Conservation (phyloP, 2,888 invertebrate genomes). For the Alentia gelatinosa region DNA sequence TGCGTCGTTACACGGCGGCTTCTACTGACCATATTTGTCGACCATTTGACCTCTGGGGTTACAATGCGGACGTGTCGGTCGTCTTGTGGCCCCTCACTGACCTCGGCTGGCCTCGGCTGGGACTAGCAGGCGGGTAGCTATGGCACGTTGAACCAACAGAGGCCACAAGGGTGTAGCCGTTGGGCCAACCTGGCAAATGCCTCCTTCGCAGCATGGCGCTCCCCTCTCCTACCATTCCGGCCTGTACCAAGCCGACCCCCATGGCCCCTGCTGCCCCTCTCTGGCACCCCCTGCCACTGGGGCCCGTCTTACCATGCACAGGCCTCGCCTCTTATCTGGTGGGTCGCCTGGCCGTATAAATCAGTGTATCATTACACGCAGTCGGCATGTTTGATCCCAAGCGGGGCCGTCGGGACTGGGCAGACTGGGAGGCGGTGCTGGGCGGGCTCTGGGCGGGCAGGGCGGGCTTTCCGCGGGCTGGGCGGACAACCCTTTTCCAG, state of each 20-base stretch:
- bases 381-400: not conserved
- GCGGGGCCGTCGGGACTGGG: no score
- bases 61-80: not conserved
- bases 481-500: no score
- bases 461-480: no score
- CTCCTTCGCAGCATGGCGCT: not conserved
- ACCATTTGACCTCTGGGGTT: not conserved
- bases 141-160: not conserved
- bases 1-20: not conserved
- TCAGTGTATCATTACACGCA: slow-evolving; percentile 12
- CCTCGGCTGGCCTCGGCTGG: not conserved
- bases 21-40: not conserved
- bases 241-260: not conserved
- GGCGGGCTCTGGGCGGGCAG: no score
- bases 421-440: not conserved
- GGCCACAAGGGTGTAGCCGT: not conserved
- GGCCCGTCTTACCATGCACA: not conserved
- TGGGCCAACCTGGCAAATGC: not conserved
- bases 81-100: not conserved
- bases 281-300: not conserved
- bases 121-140: not conserved
- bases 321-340: not conserved
- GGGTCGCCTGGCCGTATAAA: not conserved
- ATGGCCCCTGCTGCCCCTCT: not conserved
- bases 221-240: no score